A percentile compares a stretch with the other conserved stretches of the same genome.
Evolutionary conservation across 2,113 vertebrate genomes (phyloP).

Genomic region (Climacteris rufus): DNA sequence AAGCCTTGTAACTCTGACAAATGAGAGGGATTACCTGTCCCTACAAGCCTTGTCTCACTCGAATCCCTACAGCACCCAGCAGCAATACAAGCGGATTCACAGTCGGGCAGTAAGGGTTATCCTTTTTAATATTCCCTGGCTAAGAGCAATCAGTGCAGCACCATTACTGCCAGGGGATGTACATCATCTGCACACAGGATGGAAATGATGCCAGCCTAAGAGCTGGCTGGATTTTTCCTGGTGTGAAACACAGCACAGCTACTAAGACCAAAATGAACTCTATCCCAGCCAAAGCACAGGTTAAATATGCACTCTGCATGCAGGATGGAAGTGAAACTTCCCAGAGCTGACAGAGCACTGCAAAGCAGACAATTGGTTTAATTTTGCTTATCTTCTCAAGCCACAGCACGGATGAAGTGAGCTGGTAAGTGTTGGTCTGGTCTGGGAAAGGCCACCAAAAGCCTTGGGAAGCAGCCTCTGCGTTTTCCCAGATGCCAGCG

Average conservation of each 20-base stretch:
- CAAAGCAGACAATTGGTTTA: background rate
- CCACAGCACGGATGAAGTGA: background rate
- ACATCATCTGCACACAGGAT: background rate
- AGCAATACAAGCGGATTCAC: background rate
- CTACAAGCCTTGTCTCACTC: background rate
- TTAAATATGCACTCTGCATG: rapidly evolving
- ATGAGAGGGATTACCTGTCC: background rate
- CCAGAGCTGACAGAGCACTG: background rate
- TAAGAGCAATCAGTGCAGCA: background rate
- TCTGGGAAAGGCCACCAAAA: background rate
- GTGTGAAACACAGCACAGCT: background rate
- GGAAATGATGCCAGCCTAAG: background rate
- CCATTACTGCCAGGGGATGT: background rate
- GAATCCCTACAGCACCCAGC: background rate
- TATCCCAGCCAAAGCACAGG: background rate
- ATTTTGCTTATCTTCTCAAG: background rate
- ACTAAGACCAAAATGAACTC: background rate
- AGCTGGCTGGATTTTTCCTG: rapidly evolving
- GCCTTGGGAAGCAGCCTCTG: background rate
- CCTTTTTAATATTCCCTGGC: background rate
- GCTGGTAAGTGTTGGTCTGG: background rate
- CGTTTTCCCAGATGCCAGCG: background rate
- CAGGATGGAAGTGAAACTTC: background rate
- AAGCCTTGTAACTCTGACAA: background rate
- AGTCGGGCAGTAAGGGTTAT: too few relatives aligned